Evolutionary conservation across 2,113 vertebrate genomes (phyloP).

Genomic region (Vulpes ferrilata): DNA sequence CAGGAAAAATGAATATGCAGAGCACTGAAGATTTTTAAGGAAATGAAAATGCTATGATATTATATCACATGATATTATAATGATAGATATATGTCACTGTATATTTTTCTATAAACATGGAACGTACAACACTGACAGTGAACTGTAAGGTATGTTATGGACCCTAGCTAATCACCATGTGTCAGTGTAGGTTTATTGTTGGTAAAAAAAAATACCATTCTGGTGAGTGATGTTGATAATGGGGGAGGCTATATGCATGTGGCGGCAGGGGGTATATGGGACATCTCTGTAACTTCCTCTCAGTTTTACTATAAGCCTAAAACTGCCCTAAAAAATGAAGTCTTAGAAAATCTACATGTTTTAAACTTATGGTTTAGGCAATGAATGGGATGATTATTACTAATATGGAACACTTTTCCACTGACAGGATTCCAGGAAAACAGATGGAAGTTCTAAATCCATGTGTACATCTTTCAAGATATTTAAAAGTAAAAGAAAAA

Average conservation of each 20-base stretch:
- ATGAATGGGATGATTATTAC: neutral
- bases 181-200: neutral
- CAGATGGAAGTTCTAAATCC: neutral
- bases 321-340: neutral
- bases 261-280: neutral
- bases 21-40: neutral
- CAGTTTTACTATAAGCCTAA: neutral
- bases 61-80: neutral
- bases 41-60: neutral
- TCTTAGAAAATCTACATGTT: neutral
- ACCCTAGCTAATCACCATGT: neutral
- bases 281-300: neutral
- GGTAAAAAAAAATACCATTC: neutral
- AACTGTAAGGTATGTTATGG: neutral
- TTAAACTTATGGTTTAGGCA: neutral
- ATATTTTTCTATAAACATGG: neutral
- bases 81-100: neutral
- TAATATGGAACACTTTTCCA: neutral
- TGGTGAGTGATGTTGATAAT: neutral
- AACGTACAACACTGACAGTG: neutral
- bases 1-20: neutral
- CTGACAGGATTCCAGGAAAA: slow-evolving; percentile 33
- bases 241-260: neutral
- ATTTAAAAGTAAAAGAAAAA: neutral
- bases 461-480: neutral